phyloP scores from a whole-genome alignment of 2,888 invertebrate species.

The Hyposoter didymator region DNA sequence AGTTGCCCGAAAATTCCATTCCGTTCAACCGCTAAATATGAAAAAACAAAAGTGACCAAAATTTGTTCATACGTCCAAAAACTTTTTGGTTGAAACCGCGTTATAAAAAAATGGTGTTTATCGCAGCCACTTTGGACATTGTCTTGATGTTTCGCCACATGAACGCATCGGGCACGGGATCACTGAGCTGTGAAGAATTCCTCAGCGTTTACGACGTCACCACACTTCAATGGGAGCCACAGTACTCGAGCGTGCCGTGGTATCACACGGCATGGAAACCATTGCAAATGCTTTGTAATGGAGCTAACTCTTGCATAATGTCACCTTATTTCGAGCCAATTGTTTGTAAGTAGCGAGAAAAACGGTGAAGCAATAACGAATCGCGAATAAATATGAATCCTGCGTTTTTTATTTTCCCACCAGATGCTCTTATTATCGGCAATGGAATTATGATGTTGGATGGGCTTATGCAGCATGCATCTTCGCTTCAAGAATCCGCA shows the following conservation, averaged over 20 bases:
- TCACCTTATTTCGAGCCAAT: slow-evolving; percentile 91
- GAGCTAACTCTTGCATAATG: slow-evolving; percentile 87
- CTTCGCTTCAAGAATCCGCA: slow-evolving; percentile 87
- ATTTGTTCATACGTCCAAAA: no score
- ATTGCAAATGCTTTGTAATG: slow-evolving; percentile 87
- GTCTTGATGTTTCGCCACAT: slow-evolving; percentile 93
- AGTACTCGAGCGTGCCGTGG: slow-evolving; percentile 90
- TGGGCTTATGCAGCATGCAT: slow-evolving; percentile 88
- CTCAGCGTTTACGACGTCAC: slow-evolving; percentile 89
- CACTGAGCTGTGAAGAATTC: slow-evolving; percentile 90
- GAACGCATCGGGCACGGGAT: slow-evolving; percentile 89
- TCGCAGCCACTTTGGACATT: slow-evolving; percentile 89
- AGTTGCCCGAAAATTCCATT: neutral
- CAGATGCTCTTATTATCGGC: slow-evolving; percentile 90
- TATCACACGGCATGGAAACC: slow-evolving; percentile 88
- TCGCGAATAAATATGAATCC: neutral
- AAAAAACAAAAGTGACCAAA: no score
- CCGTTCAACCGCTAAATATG: no score
- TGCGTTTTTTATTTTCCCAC: neutral
- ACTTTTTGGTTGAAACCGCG: no score
- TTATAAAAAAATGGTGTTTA: neutral
- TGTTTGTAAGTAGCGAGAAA: slow-evolving; percentile 87
- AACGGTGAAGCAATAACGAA: slow-evolving; percentile 11
- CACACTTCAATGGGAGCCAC: slow-evolving; percentile 90
- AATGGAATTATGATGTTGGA: slow-evolving; percentile 91